Evolutionary conservation across 2,797 vertebrate species (phyloP).

Genomic region (Hippocampus kuda): DNA sequence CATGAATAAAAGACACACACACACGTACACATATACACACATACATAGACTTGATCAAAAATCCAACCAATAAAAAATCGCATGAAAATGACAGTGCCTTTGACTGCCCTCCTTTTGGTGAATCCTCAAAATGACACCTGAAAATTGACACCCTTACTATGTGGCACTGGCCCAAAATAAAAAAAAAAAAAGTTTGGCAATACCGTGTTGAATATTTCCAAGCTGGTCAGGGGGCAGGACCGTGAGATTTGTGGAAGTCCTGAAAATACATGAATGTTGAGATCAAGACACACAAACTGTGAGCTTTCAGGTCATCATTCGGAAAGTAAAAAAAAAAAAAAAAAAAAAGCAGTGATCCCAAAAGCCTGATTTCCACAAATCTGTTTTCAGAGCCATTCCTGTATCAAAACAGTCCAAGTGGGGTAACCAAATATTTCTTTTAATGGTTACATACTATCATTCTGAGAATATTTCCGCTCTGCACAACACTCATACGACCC

Average conservation of each 20-base stretch:
- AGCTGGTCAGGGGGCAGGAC: too few species aligned
- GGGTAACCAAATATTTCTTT: conserved; percentile 52
- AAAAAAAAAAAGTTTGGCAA: too few species aligned
- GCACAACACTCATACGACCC: conserved; percentile 53
- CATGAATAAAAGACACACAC: background rate
- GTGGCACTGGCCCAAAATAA: too few species aligned
- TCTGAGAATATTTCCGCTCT: conserved; percentile 36
- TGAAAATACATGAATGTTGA: too few species aligned
- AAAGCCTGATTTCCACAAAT: background rate
- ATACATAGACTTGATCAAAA: background rate
- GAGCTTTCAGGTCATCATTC: too few species aligned
- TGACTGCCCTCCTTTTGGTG: background rate
- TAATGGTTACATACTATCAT: conserved; percentile 54
- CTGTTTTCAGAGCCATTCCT: background rate
- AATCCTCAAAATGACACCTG: background rate
- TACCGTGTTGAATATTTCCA: too few species aligned
- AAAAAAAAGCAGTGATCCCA: background rate
- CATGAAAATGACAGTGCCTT: background rate
- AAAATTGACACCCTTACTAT: too few species aligned
- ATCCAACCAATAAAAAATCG: background rate
- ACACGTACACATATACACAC: too few species aligned
- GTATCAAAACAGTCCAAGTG: background rate
- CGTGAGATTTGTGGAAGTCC: too few species aligned
- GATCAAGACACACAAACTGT: too few species aligned
- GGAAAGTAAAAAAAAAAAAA: too few species aligned